These are phyloP conservation scores for Pyrrhia umbra DNA, from an alignment of 2,888 invertebrate species.

Conservation along the genomic window DNA sequence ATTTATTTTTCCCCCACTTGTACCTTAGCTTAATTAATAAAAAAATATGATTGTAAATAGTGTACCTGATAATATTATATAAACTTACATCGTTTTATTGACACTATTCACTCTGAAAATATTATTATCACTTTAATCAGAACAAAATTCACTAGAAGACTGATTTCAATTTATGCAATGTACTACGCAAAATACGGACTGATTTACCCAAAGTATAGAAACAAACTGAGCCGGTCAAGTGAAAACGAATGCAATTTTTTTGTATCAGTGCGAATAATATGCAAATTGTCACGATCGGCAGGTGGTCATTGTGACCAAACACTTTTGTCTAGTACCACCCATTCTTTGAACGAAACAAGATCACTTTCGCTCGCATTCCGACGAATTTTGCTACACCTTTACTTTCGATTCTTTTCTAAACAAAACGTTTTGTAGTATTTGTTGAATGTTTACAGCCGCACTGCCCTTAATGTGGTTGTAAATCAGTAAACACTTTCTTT, in stretches of 20 bases:
- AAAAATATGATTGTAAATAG: no score
- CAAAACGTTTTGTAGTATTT: conserved; percentile 65
- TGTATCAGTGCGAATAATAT: conserved; percentile 82
- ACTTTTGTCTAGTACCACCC: conserved; percentile 68
- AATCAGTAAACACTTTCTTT: conserved; percentile 85
- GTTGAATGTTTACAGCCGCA: conserved; percentile 79
- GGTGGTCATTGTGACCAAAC: conserved; percentile 80
- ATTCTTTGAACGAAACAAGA: conserved; percentile 63
- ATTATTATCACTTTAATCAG: background rate
- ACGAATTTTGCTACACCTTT: conserved; percentile 78
- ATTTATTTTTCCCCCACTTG: background rate
- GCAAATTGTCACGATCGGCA: conserved; percentile 81
- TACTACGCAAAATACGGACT: conserved; percentile 51
- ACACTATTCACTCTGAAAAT: background rate
- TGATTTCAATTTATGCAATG: background rate
- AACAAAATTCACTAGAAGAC: conserved; percentile 1
- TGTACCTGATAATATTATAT: no score
- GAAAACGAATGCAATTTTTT: conserved; percentile 79
- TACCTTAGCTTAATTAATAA: background rate
- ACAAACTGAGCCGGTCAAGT: conserved; percentile 74
- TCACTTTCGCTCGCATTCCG: conserved; percentile 85
- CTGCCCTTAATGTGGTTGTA: conserved; percentile 79
- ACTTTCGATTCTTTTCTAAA: conserved; percentile 71
- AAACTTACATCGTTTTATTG: conserved; percentile 20
- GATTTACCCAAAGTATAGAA: conserved; percentile 68